Percentiles rank a stretch among this genome's conserved stretches.
Conservation (phyloP, 2,113 vertebrate species). For the Paradoxurus hermaphroditus region DNA sequence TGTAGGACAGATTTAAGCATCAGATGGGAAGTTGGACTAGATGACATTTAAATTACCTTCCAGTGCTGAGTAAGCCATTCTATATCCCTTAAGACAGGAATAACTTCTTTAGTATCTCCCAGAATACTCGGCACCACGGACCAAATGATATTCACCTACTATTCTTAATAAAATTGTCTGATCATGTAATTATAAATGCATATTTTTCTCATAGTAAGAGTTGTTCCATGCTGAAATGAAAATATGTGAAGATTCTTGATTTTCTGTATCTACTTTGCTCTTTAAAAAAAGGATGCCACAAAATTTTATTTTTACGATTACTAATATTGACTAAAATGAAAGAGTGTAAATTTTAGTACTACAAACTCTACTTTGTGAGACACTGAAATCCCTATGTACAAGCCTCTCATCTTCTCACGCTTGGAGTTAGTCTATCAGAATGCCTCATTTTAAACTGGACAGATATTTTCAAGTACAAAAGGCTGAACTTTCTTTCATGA, state of each 20-base stretch:
- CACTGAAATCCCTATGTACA: background rate
- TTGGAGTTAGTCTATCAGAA: background rate
- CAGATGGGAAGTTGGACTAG: background rate
- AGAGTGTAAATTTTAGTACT: background rate
- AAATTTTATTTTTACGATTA: background rate
- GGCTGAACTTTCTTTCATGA: background rate
- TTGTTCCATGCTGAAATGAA: background rate
- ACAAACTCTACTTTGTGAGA: background rate
- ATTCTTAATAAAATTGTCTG: background rate
- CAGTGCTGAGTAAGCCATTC: background rate
- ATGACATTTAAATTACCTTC: conserved; percentile 20
- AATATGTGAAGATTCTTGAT: background rate
- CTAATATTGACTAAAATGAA: background rate
- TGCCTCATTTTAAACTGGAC: background rate
- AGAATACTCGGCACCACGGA: background rate
- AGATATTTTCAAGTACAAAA: background rate
- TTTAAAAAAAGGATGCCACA: background rate
- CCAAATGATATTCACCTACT: background rate
- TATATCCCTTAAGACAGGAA: background rate
- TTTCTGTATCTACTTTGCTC: background rate
- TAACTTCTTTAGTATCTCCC: background rate
- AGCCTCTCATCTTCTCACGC: background rate
- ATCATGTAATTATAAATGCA: background rate
- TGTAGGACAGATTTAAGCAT: background rate
- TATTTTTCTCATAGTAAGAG: background rate